These are phyloP conservation scores for Philonicus albiceps DNA, from an alignment of 2,888 invertebrate species.

Conservation along the genomic window DNA sequence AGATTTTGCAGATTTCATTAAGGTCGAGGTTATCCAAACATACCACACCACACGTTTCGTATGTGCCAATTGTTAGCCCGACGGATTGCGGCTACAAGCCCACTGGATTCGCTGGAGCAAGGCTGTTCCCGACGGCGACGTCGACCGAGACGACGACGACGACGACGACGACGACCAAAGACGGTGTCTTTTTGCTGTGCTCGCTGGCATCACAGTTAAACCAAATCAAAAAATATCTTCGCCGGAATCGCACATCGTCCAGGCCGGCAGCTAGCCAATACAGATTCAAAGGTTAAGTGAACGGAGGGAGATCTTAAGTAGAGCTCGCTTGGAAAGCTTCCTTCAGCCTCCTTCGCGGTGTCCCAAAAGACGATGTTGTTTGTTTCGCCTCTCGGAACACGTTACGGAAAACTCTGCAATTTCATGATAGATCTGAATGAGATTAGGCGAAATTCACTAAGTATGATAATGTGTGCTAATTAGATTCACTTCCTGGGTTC, in stretches of 20 bases:
- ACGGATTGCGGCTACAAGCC: neutral
- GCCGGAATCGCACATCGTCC: slow-evolving; percentile 32
- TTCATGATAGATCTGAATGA: slow-evolving; percentile 47
- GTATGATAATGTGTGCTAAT: slow-evolving; percentile 51
- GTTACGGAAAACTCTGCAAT: slow-evolving; percentile 41
- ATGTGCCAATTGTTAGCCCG: slow-evolving; percentile 30
- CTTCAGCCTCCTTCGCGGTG: neutral
- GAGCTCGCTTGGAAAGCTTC: slow-evolving; percentile 6
- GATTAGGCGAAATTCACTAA: slow-evolving; percentile 44
- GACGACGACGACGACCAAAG: neutral
- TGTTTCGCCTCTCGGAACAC: slow-evolving; percentile 28
- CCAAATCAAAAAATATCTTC: slow-evolving; percentile 39
- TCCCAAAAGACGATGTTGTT: slow-evolving; percentile 39
- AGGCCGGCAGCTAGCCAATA: slow-evolving; percentile 13
- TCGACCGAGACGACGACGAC: neutral
- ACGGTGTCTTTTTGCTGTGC: slow-evolving; percentile 26
- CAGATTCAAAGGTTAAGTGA: slow-evolving; percentile 1
- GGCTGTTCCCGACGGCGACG: slow-evolving; percentile 2
- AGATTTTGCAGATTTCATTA: slow-evolving; percentile 57
- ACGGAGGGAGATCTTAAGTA: neutral
- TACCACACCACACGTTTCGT: slow-evolving; percentile 45
- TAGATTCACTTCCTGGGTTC: slow-evolving; percentile 51
- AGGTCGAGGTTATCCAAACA: slow-evolving; percentile 60
- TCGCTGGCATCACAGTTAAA: slow-evolving; percentile 37
- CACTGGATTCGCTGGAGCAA: slow-evolving; percentile 7